Evolutionary conservation across 2,888 invertebrate species (phyloP).

Genomic region (Stratiomys singularior): DNA sequence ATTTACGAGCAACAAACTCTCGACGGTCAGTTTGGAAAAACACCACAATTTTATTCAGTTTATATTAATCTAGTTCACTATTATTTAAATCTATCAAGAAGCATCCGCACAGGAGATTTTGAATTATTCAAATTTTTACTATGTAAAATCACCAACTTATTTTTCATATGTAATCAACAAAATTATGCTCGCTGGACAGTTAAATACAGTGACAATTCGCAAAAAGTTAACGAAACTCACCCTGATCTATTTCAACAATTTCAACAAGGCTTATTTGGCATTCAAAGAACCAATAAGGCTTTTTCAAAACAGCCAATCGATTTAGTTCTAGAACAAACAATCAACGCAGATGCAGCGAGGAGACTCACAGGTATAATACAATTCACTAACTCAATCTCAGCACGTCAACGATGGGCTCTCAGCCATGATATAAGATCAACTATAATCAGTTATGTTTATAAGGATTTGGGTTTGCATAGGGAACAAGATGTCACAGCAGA

Average conservation of each 20-base stretch:
- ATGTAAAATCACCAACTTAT: too few species aligned
- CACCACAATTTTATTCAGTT: too few species aligned
- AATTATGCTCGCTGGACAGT: slow-evolving; percentile 60
- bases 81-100: slow-evolving; percentile 3
- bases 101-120: slow-evolving; percentile 49
- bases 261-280: slow-evolving; percentile 57
- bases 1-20: slow-evolving; percentile 9
- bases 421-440: background rate
- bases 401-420: slow-evolving; percentile 46
- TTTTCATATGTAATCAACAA: slow-evolving; percentile 7
- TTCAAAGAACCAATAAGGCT: slow-evolving; percentile 55
- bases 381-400: slow-evolving; percentile 53
- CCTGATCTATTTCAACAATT: slow-evolving; percentile 54
- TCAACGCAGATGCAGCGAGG: too few species aligned
- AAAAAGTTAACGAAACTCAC: slow-evolving; percentile 57
- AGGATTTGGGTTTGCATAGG: too few species aligned
- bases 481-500: slow-evolving; percentile 39
- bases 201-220: slow-evolving; percentile 57
- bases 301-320: slow-evolving; percentile 38
- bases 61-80: background rate
- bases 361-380: slow-evolving; percentile 53
- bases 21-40: slow-evolving; percentile 9
- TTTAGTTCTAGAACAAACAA: slow-evolving; percentile 34
- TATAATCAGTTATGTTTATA: too few species aligned
- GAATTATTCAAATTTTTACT: slow-evolving; percentile 48